Conservation (phyloP, 2,888 invertebrate genomes). For the Drosophila stalkeri region DNA sequence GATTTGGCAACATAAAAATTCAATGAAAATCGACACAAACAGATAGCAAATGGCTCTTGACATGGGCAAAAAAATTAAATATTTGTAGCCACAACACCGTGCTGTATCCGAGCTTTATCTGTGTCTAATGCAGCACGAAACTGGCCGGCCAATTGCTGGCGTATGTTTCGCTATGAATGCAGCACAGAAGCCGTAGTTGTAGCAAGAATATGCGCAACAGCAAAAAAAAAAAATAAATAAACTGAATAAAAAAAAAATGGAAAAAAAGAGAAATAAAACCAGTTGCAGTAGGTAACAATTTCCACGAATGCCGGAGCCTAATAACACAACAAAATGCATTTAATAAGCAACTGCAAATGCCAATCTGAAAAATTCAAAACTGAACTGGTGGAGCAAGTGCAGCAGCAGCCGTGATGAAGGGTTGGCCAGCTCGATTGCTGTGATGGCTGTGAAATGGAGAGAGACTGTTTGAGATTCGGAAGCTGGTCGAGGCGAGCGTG, state of each 20-base stretch:
- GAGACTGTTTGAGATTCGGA: conserved; percentile 15
- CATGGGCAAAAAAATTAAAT: background rate
- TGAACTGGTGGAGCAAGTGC: conserved; percentile 42
- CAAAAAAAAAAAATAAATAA: conserved; percentile 1
- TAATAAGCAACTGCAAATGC: conserved; percentile 77
- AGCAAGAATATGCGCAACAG: conserved; percentile 17
- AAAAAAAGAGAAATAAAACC: conserved; percentile 24
- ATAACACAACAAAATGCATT: conserved; percentile 76
- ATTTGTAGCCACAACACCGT: background rate
- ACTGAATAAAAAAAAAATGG: conserved; percentile 9
- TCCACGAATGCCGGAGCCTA: conserved; percentile 73
- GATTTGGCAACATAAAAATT: background rate
- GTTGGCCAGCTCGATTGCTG: conserved; percentile 23
- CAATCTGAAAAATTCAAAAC: conserved; percentile 43
- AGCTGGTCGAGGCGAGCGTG: conserved; percentile 41
- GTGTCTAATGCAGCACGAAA: conserved; percentile 44
- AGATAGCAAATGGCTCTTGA: background rate
- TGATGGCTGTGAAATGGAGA: conserved; percentile 8
- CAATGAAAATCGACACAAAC: background rate
- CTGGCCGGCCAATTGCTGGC: conserved; percentile 38
- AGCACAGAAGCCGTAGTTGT: conserved; percentile 48
- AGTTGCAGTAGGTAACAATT: conserved; percentile 67
- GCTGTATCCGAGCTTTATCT: conserved; percentile 21
- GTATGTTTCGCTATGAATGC: conserved; percentile 50
- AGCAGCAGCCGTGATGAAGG: conserved; percentile 31